Evolutionary conservation across 2,113 vertebrate species (phyloP), one percentile per base, ranked within the genome.

Genomic region (Calonectris borealis): DNA sequence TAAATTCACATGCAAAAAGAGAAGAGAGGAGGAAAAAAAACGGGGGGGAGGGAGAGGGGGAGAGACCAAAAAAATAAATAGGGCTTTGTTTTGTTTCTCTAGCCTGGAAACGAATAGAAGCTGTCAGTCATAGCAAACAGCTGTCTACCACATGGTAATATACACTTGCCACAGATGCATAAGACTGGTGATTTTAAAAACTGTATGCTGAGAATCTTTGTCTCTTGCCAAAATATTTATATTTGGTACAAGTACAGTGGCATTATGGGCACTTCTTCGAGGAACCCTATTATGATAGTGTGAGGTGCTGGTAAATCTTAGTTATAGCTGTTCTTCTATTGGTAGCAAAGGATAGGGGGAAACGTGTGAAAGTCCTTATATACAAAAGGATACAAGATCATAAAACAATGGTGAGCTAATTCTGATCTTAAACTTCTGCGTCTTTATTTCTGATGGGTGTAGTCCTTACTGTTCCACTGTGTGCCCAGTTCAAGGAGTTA

Each of bases 41-140:
- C 0, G 1, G 3, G 6, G 2, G 5, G 5, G 18, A n/a, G 6
- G 11, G 16, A 3, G 9, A 21, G 36, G 36, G 36, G 36, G 36
- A 38, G 36, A 40, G 44, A 66, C 38, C 6, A 44, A 42, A 86
- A 83, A 40, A 54, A 21, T 77, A 77, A 86, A 77, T 18, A 88
- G 24, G n/a, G 22, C 51, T 81, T 84, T 91, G 66, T 88, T 86
- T 86, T 90, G 44, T 69, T 87, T 92, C 40, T 85, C 10, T 27
- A 38, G 34, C 29, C 49, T 95, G 89, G 71, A 66, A 80, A 69
- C 54, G 31, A 73, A 66, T 72, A 73, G 66, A 85, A 88, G 54
- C 62, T 58, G 13, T 83, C 88, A 68, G 54, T 73, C 34, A 22
- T 25, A 77, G 66, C 70, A 76, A 58, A 48, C 66, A 80, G 73